Evolutionary conservation across 2,888 invertebrate genomes (phyloP), one percentile per base, ranked within the genome.

Genomic region (Leucophenga montana): DNA sequence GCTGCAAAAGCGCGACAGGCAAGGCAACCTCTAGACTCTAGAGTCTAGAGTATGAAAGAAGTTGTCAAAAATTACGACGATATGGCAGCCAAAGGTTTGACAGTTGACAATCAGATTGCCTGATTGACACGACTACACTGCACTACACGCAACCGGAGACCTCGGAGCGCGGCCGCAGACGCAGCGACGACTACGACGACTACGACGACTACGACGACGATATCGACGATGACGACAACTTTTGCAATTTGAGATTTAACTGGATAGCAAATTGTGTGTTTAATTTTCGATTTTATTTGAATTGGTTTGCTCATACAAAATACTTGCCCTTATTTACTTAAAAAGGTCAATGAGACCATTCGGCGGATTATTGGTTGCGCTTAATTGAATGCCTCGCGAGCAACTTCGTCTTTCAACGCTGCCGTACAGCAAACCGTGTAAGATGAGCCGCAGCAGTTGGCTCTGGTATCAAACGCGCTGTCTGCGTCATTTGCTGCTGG

Each of bases 21-120:
- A n/a, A n/a, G n/a, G n/a, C 53, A 65, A 69, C 33, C 13, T 20
- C 39, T 27, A 2, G 4, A 11, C 62, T 18, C 14, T 22, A n/a
- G n/a, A n/a, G n/a, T 14, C 6, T 6, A 50, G 31, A 27, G 14
- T n/a, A 64, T 31, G 27, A 74, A 74, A 72, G 74, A 74, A 74
- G 75, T 73, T 77, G 76, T 74, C 75, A 77, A 65, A 70, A 59
- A 68, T 68, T 70, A 75, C 71, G 75, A 75, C 78, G 78, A 81
- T 80, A 71, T 71, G 74, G 74, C 71, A 70, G 83, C 85, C 84
- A 85, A 82, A 81, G 79, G 79, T 84, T 85, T 82, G 81, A 78
- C 84, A 85, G 82, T 80, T 83, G 84, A 62, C 68, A 77, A 69
- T 73, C 69, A 3, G 27, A 27, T 27, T 27, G 73, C 70, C 20